phyloP scores from a whole-genome alignment of 2,888 invertebrate species.

The Venusia cambrica region DNA sequence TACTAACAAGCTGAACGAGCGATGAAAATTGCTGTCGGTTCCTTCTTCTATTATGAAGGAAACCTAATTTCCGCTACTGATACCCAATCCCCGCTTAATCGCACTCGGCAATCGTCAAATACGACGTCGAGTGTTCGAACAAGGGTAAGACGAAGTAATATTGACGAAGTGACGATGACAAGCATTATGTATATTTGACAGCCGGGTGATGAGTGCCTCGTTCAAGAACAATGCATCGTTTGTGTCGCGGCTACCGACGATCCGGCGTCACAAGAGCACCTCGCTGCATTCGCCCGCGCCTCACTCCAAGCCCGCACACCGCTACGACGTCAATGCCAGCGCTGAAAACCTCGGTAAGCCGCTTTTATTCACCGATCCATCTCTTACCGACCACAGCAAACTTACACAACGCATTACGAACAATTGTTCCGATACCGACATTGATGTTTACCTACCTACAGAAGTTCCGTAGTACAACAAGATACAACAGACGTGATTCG shows the following conservation, averaged over 20 bases:
- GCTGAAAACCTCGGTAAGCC: slow-evolving; percentile 87
- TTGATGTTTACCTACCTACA: slow-evolving; percentile 8
- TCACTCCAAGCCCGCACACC: slow-evolving; percentile 83
- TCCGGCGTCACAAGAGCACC: slow-evolving; percentile 90
- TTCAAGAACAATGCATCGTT: slow-evolving; percentile 97
- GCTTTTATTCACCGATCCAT: slow-evolving; percentile 13
- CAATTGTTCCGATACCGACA: slow-evolving; percentile 14
- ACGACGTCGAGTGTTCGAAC: slow-evolving; percentile 22
- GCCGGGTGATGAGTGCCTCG: slow-evolving; percentile 87
- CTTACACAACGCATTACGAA: slow-evolving; percentile 25
- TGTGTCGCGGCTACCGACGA: slow-evolving; percentile 94
- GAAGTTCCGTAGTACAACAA: slow-evolving; percentile 16
- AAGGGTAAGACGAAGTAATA: too few relatives aligned
- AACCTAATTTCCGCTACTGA: slow-evolving; percentile 26
- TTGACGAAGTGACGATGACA: slow-evolving; percentile 29
- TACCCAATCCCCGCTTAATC: slow-evolving; percentile 23
- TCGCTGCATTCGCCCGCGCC: slow-evolving; percentile 88
- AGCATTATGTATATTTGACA: slow-evolving; percentile 61
- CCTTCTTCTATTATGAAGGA: slow-evolving; percentile 13
- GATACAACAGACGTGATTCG: slow-evolving; percentile 13
- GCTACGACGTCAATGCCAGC: slow-evolving; percentile 87
- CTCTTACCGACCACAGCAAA: slow-evolving; percentile 14
- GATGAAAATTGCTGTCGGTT: slow-evolving; percentile 5
- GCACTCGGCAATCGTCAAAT: slow-evolving; percentile 24
- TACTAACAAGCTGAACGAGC: slow-evolving; percentile 3